Evolutionary conservation across 2,797 vertebrate genomes (phyloP).

Genomic region (Loriculus beryllinus): DNA sequence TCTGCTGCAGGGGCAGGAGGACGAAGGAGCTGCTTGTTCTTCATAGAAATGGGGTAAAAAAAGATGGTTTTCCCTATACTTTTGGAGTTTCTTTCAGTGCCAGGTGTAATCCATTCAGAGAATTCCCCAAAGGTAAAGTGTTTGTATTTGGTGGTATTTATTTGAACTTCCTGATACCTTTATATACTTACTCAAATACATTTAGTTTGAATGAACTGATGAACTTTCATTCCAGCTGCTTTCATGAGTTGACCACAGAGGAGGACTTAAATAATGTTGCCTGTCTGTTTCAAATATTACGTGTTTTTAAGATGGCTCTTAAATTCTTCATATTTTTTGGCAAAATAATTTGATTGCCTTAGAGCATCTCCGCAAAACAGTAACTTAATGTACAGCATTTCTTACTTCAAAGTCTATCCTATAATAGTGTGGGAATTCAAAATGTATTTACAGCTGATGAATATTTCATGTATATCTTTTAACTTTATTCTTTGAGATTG

Average conservation of each 20-base stretch:
- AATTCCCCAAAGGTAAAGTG: background rate
- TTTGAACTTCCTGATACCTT: background rate
- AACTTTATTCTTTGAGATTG: background rate
- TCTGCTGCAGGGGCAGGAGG: background rate
- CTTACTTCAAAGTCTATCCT: background rate
- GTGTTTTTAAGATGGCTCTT: background rate
- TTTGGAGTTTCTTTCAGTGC: background rate
- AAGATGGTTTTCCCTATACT: rapidly evolving
- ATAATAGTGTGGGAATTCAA: background rate
- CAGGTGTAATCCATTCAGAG: background rate
- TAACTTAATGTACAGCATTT: background rate
- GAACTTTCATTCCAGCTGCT: background rate
- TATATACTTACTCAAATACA: background rate
- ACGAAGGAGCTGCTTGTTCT: rapidly evolving
- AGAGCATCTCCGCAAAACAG: background rate
- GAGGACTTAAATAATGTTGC: background rate
- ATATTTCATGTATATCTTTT: background rate
- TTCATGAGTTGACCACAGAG: background rate
- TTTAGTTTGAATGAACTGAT: background rate
- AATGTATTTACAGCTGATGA: background rate
- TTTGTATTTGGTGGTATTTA: background rate
- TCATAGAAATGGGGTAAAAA: background rate
- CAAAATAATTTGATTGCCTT: background rate
- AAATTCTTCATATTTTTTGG: background rate
- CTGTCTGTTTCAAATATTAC: background rate